These are phyloP conservation scores for Toxotes jaculatrix DNA, from an alignment of 2,113 vertebrate species.

Conservation along the genomic window DNA sequence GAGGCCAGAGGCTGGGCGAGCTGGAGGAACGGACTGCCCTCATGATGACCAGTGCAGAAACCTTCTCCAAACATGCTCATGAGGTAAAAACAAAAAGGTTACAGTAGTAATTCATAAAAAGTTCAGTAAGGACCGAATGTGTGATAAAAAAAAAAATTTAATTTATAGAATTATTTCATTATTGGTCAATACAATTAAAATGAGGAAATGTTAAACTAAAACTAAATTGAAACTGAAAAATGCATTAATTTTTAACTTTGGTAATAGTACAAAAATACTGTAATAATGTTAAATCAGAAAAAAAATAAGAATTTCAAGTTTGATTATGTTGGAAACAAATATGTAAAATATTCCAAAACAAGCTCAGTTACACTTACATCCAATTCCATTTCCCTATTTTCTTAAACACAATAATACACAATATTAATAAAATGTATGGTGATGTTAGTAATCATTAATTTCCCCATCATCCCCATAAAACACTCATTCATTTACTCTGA, in stretches of 20 bases:
- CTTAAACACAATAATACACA: not conserved
- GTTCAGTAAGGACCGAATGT: not conserved
- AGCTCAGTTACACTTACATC: not conserved
- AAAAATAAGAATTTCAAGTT: not conserved
- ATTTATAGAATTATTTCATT: too few species aligned
- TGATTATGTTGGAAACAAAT: not conserved
- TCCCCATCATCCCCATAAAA: not conserved
- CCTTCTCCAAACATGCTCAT: slow-evolving; percentile 96
- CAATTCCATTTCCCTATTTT: not conserved
- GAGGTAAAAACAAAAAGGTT: slow-evolving; percentile 84
- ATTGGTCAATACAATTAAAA: not conserved
- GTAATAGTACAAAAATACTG: not conserved
- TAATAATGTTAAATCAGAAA: not conserved
- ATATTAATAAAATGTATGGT: not conserved
- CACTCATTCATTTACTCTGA: not conserved
- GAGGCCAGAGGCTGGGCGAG: slow-evolving; percentile 95
- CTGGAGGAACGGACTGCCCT: slow-evolving; percentile 95
- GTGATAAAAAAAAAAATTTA: too few species aligned
- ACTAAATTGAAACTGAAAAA: not conserved
- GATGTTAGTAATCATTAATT: not conserved
- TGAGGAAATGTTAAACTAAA: not conserved
- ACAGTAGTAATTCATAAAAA: not conserved
- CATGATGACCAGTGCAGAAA: slow-evolving; percentile 97
- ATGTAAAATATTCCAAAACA: not conserved
- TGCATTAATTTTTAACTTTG: not conserved